These are phyloP conservation scores for Gymnocypris eckloni DNA, from an alignment of 2,797 vertebrate species.

Conservation along the genomic window DNA sequence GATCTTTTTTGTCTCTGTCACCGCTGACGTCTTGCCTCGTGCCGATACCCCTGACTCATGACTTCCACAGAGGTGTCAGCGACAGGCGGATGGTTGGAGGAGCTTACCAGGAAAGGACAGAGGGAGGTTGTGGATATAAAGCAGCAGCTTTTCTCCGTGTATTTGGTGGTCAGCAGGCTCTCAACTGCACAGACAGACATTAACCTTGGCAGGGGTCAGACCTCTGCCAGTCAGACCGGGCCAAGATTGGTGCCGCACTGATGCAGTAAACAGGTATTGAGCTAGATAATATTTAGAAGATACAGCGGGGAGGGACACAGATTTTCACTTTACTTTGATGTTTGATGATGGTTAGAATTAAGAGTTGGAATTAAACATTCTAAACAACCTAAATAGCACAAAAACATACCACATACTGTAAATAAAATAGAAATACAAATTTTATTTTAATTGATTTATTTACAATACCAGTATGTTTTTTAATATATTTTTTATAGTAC, in stretches of 20 bases:
- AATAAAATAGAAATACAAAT: background rate
- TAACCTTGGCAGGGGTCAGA: slow-evolving; percentile 57
- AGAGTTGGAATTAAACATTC: background rate
- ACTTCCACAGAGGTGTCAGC: slow-evolving; percentile 68
- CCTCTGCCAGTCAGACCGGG: slow-evolving; percentile 32
- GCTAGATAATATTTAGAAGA: background rate
- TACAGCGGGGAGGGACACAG: background rate
- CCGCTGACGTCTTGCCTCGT: slow-evolving; percentile 67
- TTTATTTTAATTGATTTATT: background rate
- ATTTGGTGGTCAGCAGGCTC: slow-evolving; percentile 44
- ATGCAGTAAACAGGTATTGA: slow-evolving; percentile 29
- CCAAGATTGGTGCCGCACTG: slow-evolving; percentile 26
- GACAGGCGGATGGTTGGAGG: slow-evolving; percentile 54
- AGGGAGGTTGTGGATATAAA: slow-evolving; percentile 29
- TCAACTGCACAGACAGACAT: slow-evolving; percentile 43
- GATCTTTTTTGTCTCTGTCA: slow-evolving; percentile 56
- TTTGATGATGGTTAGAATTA: background rate
- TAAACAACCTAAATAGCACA: no score
- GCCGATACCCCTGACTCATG: slow-evolving; percentile 73
- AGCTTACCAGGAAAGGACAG: slow-evolving; percentile 11
- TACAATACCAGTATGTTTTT: no score
- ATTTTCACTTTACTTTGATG: slow-evolving; percentile 2
- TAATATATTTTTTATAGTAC: no score
- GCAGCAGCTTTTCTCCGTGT: slow-evolving; percentile 32
- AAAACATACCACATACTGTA: background rate